phyloP scores from a whole-genome alignment of 2,113 vertebrate genomes.

The cattle (Bos taurus) region ARS-UCD2.0 NC_037335.1:92916001-92916500 shows the following conservation, averaged over 20 bases:
- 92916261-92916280: background rate
- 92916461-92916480: slow-evolving; percentile 25
- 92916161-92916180: background rate
- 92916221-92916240: background rate
- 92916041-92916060: background rate
- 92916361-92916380: background rate
- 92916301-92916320: background rate
- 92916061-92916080: background rate
- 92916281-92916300: background rate
- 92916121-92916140: background rate
- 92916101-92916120: background rate
- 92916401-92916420: slow-evolving; percentile 8
- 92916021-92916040: background rate
- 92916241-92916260: background rate
- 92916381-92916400: background rate
- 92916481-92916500: background rate
- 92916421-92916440: background rate
- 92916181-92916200: background rate
- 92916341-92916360: background rate
- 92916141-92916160: background rate
- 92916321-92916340: background rate
- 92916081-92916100: background rate
- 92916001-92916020: background rate
- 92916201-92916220: background rate
- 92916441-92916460: background rate